These are phyloP conservation scores for Discoglossus pictus DNA, from an alignment of 2,797 vertebrate genomes.

Conservation along the genomic window DNA sequence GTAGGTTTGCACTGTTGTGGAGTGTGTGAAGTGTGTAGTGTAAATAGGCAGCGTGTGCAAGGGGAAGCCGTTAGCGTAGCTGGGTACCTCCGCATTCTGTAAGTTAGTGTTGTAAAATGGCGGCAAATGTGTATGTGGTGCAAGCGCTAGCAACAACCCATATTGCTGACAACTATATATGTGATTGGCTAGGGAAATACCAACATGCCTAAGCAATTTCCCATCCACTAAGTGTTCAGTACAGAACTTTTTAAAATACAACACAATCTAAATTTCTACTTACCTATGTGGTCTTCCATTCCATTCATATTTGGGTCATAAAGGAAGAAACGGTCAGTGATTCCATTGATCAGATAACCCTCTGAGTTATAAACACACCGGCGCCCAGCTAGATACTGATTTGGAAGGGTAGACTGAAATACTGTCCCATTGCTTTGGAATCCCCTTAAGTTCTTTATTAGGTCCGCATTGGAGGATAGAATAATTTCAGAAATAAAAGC, in stretches of 20 bases:
- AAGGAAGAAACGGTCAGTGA: slow-evolving; percentile 74
- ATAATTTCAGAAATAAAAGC: slow-evolving; percentile 67
- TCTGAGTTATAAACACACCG: slow-evolving; percentile 76
- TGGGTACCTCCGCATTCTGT: no score
- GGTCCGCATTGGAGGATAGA: slow-evolving; percentile 46
- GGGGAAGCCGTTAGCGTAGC: no score
- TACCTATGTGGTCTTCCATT: slow-evolving; percentile 73
- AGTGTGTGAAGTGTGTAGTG: no score
- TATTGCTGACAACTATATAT: no score
- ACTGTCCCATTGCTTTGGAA: slow-evolving; percentile 64
- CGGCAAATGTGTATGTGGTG: no score
- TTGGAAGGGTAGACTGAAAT: slow-evolving; percentile 71
- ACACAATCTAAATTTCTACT: slow-evolving; percentile 14
- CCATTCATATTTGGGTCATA: slow-evolving; percentile 40
- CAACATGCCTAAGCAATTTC: no score
- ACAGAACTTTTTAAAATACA: background rate
- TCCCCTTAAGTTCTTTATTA: slow-evolving; percentile 59
- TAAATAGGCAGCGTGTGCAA: no score
- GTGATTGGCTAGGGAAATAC: no score
- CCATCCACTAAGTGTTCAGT: no score
- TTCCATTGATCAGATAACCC: slow-evolving; percentile 74
- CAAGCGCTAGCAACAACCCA: no score
- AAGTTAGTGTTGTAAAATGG: no score
- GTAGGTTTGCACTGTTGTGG: no score
- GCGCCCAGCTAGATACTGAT: slow-evolving; percentile 68